Base-by-base conservation (phyloP, 2,797 vertebrate species). In the Nannoperca australis region DNA sequence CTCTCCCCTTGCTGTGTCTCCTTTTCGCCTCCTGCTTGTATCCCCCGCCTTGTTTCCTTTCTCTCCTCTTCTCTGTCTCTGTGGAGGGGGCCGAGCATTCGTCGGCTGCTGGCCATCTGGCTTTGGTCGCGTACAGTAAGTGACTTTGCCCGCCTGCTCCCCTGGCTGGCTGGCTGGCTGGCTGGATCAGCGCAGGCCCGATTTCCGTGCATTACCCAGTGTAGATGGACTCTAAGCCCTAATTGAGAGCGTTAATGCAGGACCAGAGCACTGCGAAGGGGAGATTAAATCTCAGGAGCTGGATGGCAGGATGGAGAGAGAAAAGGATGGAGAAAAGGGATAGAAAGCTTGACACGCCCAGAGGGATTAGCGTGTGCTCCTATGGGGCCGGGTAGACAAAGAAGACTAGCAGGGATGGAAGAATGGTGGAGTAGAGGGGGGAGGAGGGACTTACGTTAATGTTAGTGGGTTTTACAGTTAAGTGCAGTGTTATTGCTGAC, bases 201-300 rank as follows among this genome's bases (percentile, higher is more conserved):
- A 86, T 85, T 90, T 88, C 53, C 55, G 40, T 79, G 89, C 85
- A 93, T 93, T 93, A 92, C 89, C 82, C 84, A 79, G 89, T 87
- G 87, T 93, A 88, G 89, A 93, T 91, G 87, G 89, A 91, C 85
- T 87, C 78, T 93, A 93, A 94, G 89, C 86, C 78, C 79, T 94
- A 95, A 95, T 94, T 93, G 92, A 92, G 91, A 92, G 85, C 75
- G 86, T 85, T 94, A 94, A 93, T 93, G 92, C 88, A 60, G 79
- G 81, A 87, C 76, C 65, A 78, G 78, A 89, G 88, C 82, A 53
- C 86, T 83, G 82, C 65, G 56, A 83, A 82, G 69, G 85, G 83
- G 64, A 79, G 88, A 89, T 85, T 94, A 94, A 93, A 91, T 93
- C 90, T 89, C 84, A 54, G 82, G 89, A 90, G 85, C 71, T 84